Conservation (phyloP, 2,888 invertebrate species). For the Synanthedon tipuliformis region DNA sequence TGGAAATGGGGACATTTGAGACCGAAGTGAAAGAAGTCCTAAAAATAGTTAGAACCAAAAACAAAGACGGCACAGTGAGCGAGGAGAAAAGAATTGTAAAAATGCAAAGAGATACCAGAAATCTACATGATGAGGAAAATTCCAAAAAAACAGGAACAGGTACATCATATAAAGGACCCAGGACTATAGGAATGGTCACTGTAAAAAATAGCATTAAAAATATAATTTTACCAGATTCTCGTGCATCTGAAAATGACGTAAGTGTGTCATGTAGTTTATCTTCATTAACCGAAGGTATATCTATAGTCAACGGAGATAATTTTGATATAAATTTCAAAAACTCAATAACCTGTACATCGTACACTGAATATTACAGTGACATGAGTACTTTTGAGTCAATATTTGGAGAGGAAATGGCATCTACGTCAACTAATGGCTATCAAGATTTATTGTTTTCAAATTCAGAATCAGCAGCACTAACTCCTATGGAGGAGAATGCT, state of each 20-base stretch:
- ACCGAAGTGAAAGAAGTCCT: slow-evolving; percentile 25
- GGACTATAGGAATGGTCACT: background rate
- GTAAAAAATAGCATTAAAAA: background rate
- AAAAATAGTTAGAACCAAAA: slow-evolving; percentile 21
- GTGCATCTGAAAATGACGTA: background rate
- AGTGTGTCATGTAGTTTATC: background rate
- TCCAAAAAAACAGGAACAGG: background rate
- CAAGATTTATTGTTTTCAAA: too few relatives aligned
- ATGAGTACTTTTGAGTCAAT: too few relatives aligned
- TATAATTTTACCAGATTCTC: background rate
- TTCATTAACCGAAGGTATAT: background rate
- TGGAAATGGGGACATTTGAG: slow-evolving; percentile 3
- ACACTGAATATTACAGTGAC: too few relatives aligned
- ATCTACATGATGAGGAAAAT: slow-evolving; percentile 1
- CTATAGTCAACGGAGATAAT: too few relatives aligned
- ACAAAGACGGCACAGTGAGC: slow-evolving; percentile 24
- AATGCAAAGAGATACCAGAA: slow-evolving; percentile 19
- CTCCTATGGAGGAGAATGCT: too few relatives aligned
- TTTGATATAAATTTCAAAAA: too few relatives aligned
- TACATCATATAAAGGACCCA: background rate
- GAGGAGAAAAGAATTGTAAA: slow-evolving; percentile 24
- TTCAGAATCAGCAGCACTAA: too few relatives aligned
- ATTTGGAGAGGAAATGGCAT: too few relatives aligned
- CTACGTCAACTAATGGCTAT: too few relatives aligned
- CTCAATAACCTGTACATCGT: too few relatives aligned